A percentile compares a stretch with the other conserved stretches of the same genome.
Conservation (phyloP, 1,140 invertebrate species). For the Agrypnia vestita region DNA sequence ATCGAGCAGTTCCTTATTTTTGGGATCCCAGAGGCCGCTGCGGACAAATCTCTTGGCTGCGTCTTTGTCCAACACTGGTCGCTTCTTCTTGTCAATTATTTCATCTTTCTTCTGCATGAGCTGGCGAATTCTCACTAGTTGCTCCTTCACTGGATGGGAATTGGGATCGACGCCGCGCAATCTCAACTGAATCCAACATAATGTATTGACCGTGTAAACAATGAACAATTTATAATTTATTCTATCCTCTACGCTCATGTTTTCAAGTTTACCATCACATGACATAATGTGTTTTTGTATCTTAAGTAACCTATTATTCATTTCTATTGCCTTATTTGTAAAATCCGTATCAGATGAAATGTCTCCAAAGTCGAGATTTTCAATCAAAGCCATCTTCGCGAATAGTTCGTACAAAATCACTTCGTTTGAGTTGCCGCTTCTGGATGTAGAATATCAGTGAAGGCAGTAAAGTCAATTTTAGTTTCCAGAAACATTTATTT, state of each 20-base stretch:
- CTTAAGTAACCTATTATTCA: conserved; percentile 72
- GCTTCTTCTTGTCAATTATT: conserved; percentile 72
- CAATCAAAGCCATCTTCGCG: conserved; percentile 36
- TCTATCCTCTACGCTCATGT: conserved; percentile 72
- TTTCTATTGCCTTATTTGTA: conserved; percentile 69
- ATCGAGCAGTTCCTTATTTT: conserved; percentile 50
- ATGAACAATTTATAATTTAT: conserved; percentile 77
- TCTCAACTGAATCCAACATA: conserved; percentile 76
- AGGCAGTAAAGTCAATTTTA: too few species aligned
- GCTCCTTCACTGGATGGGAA: conserved; percentile 73
- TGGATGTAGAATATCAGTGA: background rate
- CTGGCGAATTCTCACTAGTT: conserved; percentile 74
- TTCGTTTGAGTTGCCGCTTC: background rate
- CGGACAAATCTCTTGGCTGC: conserved; percentile 76
- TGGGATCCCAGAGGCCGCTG: conserved; percentile 73
- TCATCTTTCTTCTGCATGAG: conserved; percentile 75
- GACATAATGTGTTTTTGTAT: conserved; percentile 70
- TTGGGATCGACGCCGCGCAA: conserved; percentile 74
- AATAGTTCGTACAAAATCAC: background rate
- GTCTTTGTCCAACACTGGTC: conserved; percentile 73
- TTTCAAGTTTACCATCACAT: conserved; percentile 68
- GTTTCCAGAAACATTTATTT: too few species aligned
- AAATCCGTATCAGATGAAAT: conserved; percentile 67
- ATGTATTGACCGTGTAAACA: conserved; percentile 74
- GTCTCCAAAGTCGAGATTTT: conserved; percentile 66